These are phyloP conservation scores for Paguma larvata DNA, from an alignment of 2,797 vertebrate species.

Conservation along the genomic window DNA sequence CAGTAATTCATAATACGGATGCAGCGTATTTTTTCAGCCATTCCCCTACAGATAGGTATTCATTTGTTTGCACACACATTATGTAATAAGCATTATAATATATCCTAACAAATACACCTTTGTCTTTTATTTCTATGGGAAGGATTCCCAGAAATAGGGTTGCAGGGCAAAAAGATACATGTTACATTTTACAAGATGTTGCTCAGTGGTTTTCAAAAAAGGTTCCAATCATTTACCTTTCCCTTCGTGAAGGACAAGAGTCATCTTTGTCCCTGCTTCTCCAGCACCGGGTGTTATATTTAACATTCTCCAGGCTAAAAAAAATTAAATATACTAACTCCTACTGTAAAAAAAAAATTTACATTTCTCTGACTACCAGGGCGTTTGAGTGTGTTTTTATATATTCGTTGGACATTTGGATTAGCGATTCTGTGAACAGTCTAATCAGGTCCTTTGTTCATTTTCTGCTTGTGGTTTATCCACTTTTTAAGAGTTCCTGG, in stretches of 20 bases:
- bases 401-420: not conserved
- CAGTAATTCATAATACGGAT: not conserved
- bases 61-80: not conserved
- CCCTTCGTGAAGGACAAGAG: not conserved
- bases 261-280: not conserved
- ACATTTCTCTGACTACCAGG: not conserved
- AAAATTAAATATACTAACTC: slow-evolving; percentile 34
- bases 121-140: not conserved
- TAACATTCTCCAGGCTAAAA: not conserved
- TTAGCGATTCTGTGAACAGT: not conserved
- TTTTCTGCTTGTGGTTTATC: not conserved
- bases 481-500: not conserved
- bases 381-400: not conserved
- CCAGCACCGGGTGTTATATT: not conserved
- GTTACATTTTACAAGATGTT: slow-evolving; percentile 54
- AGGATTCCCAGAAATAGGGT: not conserved
- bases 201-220: not conserved
- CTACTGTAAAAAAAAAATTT: slow-evolving; percentile 12
- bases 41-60: not conserved
- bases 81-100: not conserved
- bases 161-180: not conserved
- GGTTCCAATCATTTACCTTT: not conserved
- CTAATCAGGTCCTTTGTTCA: not conserved
- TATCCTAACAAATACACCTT: not conserved
- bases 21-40: not conserved